Percentiles rank a stretch among this genome's conserved stretches.
Evolutionary conservation across 2,797 vertebrate species (phyloP).

Genomic region (Rhadinocentrus ornatus): DNA sequence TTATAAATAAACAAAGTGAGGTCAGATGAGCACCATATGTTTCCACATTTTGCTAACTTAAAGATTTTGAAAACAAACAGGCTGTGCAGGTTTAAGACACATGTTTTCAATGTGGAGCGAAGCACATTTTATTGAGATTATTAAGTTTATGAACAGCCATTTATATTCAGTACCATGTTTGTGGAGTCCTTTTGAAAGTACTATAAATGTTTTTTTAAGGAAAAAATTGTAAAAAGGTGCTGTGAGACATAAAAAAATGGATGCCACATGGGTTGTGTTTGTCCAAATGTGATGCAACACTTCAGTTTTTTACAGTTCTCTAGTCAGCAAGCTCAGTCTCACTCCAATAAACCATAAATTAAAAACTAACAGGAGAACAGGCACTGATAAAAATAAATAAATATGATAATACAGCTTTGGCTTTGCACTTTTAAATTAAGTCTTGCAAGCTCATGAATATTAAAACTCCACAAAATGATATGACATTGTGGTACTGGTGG

Average conservation of each 20-base stretch:
- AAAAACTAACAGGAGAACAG: conserved; percentile 32
- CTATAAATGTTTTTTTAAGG: background rate
- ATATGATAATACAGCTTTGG: conserved; percentile 22
- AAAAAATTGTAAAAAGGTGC: background rate
- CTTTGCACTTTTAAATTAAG: conserved; percentile 26
- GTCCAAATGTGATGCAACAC: conserved; percentile 24
- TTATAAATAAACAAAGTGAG: conserved; percentile 4
- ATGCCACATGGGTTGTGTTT: conserved; percentile 10
- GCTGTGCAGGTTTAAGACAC: background rate
- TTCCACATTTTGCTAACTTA: background rate
- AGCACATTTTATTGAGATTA: conserved; percentile 2
- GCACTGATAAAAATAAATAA: conserved; percentile 15
- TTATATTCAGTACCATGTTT: background rate
- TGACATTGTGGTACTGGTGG: conserved; percentile 31
- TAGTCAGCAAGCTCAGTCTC: conserved; percentile 21
- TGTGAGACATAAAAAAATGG: background rate
- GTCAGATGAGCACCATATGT: background rate
- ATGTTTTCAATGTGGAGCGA: background rate
- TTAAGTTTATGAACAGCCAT: background rate
- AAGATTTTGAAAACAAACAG: conserved; percentile 5
- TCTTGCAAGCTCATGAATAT: conserved; percentile 19
- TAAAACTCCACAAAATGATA: conserved; percentile 20
- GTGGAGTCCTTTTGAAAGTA: background rate
- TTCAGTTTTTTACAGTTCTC: conserved; percentile 18
- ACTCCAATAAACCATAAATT: conserved; percentile 39